A percentile compares a stretch with the other conserved stretches of the same genome.
Conservation (phyloP, 1,140 invertebrate species). For the Aethina tumida region DNA sequence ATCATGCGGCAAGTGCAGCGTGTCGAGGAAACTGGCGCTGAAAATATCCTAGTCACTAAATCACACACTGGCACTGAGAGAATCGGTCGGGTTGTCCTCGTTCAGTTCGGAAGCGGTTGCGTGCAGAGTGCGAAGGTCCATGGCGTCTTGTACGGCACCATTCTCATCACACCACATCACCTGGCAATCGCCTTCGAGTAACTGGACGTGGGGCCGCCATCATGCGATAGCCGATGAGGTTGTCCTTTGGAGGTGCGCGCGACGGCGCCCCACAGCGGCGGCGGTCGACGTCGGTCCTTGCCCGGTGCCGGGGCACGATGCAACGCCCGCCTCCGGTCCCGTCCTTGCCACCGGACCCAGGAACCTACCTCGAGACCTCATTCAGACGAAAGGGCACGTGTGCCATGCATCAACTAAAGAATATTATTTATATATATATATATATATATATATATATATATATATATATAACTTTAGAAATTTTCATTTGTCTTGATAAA, state of each 20-base stretch:
- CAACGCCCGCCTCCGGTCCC: conserved; percentile 24
- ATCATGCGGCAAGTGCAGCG: conserved; percentile 17
- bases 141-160: conserved; percentile 8
- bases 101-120: too few relatives aligned
- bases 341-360: conserved; percentile 15
- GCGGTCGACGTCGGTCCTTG: conserved; percentile 4
- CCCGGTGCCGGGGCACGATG: conserved; percentile 4
- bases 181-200: conserved; percentile 13
- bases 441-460: too few relatives aligned
- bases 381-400: conserved; percentile 6
- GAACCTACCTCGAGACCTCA: conserved; percentile 8
- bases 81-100: conserved; percentile 1
- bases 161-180: conserved; percentile 12
- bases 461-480: too few relatives aligned
- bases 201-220: conserved; percentile 16
- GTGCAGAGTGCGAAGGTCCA: conserved; percentile 10
- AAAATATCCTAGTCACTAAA: conserved; percentile 9
- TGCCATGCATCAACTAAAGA: too few relatives aligned
- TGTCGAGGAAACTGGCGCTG: not conserved
- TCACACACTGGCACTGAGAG: conserved; percentile 10
- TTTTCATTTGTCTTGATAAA: too few relatives aligned
- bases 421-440: too few relatives aligned
- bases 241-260: conserved; percentile 1
- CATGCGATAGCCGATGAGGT: conserved; percentile 9
- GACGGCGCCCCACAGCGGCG: not conserved